Evolutionary conservation across 2,888 invertebrate species (phyloP).

Genomic region (Gryllus longicercus): DNA sequence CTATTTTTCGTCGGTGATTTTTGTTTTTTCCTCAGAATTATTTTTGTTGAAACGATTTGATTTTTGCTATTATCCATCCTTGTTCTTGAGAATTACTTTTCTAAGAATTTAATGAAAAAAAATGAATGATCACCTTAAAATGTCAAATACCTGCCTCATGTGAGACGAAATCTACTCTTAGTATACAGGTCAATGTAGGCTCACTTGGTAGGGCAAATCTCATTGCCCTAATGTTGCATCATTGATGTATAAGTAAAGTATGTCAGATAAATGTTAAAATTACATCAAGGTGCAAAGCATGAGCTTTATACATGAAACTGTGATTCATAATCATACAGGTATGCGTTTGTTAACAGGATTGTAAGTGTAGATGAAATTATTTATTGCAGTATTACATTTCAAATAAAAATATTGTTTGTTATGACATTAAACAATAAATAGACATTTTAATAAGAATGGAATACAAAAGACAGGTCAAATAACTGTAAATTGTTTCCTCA

Average conservation of each 20-base stretch:
- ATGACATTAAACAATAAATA: conserved; percentile 17
- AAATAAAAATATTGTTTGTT: conserved; percentile 17
- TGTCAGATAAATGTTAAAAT: neutral
- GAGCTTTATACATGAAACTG: conserved; percentile 17
- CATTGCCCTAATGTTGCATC: neutral
- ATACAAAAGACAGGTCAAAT: conserved; percentile 17
- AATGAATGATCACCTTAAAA: conserved; percentile 8
- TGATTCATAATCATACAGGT: conserved; percentile 17
- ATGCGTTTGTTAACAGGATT: conserved; percentile 7
- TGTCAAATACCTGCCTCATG: conserved; percentile 17
- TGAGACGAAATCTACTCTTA: neutral
- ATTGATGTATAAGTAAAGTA: neutral
- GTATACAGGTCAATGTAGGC: neutral
- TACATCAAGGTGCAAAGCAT: conserved; percentile 17
- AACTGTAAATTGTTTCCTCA: conserved; percentile 17
- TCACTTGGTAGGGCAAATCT: neutral
- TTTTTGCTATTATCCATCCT: conserved; percentile 18
- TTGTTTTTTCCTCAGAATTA: conserved; percentile 22
- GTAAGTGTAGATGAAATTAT: conserved; percentile 10
- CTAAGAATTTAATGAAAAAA: neutral
- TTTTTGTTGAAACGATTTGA: neutral
- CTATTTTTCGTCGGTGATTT: conserved; percentile 32
- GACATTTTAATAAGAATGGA: conserved; percentile 1
- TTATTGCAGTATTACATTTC: conserved; percentile 17
- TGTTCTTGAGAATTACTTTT: neutral